Evolutionary conservation across 1,140 invertebrate species (phyloP), one percentile per base, ranked within the genome.

Genomic region (Brachionus asplanchnoidis): DNA sequence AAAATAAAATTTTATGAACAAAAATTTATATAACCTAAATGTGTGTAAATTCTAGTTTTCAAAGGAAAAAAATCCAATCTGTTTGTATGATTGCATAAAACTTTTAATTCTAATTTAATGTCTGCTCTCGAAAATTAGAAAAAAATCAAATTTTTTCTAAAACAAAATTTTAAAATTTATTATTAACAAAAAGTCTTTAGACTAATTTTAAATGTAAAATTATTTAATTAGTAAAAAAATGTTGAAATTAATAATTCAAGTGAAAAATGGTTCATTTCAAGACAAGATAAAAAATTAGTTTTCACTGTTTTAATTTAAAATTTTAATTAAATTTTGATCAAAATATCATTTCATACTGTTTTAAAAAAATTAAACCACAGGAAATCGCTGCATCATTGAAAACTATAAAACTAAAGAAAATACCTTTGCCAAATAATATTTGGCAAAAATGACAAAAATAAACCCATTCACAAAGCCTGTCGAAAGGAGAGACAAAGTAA

Each of bases 371-470:
- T 12, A n/a, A 40, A 68, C 66, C 26, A 14, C 28, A 68, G 26
- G 66, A 11, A 68, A 9, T 68, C 26, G n/a, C 1, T 28, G 32
- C 28, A 68, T 68, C 32, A 32, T 32, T 23, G 17, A 68, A 36
- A 68, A 68, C 66, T 32, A 68, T 32, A 28, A 6, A 68, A 32
- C 5, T 32, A 40, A 68, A 32, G 28, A 68, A 68, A 68, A 68
- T 5, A 14, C 5, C 7, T 68, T 68, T 68, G 17, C 12, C 26
- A 42, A 44, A 73, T 9, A 73, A 9, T 42, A 17, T 17, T 42
- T 42, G 11, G 17, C n/a, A n/a, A 73, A 73, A 73, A 73, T 73
- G 68, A 73, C 68, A 42, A 73, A 73, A 73, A 42, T 73, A 42
- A 42, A 42, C 17, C 68, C 68, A 40, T 73, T 73, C 8, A 40